Evolutionary conservation across 2,113 vertebrate genomes (phyloP).

Genomic region (Percopsis transmontana): DNA sequence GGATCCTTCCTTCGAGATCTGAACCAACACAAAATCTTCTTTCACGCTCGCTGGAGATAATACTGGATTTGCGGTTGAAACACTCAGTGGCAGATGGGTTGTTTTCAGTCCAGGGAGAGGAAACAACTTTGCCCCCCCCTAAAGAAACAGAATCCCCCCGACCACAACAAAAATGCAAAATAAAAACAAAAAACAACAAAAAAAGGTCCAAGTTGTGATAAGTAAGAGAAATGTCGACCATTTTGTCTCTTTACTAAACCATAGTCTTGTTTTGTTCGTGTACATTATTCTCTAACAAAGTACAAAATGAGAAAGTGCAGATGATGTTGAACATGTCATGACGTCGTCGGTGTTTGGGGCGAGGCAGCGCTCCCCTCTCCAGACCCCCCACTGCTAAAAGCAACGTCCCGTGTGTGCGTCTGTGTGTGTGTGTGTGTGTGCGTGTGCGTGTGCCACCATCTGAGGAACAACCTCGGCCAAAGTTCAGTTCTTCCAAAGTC

Average conservation of each 20-base stretch:
- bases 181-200: conserved; percentile 7
- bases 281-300: conserved; percentile 37
- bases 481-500: conserved; percentile 60
- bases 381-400: conserved; percentile 28
- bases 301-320: conserved; percentile 74
- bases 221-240: conserved; percentile 59
- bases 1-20: conserved; percentile 25
- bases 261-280: conserved; percentile 54
- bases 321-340: conserved; percentile 57
- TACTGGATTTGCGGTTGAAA: conserved; percentile 64
- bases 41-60: conserved; percentile 55
- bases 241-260: conserved; percentile 46
- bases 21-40: conserved; percentile 42
- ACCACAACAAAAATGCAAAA: neutral
- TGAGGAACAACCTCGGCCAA: conserved; percentile 72
- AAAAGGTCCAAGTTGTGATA: conserved; percentile 52
- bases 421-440: neutral
- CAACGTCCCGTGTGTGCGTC: conserved; percentile 30
- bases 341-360: conserved; percentile 47
- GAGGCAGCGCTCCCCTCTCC: conserved; percentile 49
- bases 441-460: conserved; percentile 66
- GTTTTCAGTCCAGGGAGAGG: conserved; percentile 51
- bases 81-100: conserved; percentile 42
- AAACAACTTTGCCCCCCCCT: conserved; percentile 1
- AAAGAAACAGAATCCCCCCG: neutral